Conservation (phyloP, 92 coral and sea anemone genomes). For the Porites divaricata region DNA sequence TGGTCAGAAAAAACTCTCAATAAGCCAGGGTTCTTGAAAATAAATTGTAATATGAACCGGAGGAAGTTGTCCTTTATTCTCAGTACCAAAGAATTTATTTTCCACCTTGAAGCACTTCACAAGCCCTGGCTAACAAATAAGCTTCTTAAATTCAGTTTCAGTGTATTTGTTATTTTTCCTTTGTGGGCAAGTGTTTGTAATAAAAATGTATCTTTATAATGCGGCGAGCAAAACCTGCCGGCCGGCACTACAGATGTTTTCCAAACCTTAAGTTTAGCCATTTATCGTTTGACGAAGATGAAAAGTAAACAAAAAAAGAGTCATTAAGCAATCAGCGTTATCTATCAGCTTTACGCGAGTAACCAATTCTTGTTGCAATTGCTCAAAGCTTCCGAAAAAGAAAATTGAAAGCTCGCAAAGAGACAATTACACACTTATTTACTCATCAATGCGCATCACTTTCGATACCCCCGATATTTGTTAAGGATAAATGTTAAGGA, state of each 20-base stretch:
- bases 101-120: neutral
- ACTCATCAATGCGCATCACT: constrained; percentile 24
- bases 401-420: constrained; percentile 28
- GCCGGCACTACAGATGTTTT: constrained; percentile 23
- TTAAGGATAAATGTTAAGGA: neutral
- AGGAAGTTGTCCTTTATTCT: neutral
- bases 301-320: constrained; percentile 38
- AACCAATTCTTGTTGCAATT: constrained; percentile 36
- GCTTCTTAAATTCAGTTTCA: neutral
- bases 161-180: constrained; percentile 23
- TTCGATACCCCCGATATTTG: constrained; percentile 24
- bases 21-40: constrained; percentile 1
- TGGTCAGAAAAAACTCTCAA: neutral
- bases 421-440: constrained; percentile 24
- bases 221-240: neutral
- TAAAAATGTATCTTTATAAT: neutral
- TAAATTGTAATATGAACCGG: neutral
- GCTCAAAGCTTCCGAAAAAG: constrained; percentile 47
- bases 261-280: constrained; percentile 34
- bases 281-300: constrained; percentile 33
- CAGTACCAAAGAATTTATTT: neutral
- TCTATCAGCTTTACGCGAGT: constrained; percentile 28
- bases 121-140: constrained; percentile 4
- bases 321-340: constrained; percentile 29
- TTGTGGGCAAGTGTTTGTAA: constrained; percentile 32